Percentiles rank a stretch among this genome's conserved stretches.
Evolutionary conservation across 2,888 invertebrate species (phyloP).

Genomic region (Camponotus fellah): DNA sequence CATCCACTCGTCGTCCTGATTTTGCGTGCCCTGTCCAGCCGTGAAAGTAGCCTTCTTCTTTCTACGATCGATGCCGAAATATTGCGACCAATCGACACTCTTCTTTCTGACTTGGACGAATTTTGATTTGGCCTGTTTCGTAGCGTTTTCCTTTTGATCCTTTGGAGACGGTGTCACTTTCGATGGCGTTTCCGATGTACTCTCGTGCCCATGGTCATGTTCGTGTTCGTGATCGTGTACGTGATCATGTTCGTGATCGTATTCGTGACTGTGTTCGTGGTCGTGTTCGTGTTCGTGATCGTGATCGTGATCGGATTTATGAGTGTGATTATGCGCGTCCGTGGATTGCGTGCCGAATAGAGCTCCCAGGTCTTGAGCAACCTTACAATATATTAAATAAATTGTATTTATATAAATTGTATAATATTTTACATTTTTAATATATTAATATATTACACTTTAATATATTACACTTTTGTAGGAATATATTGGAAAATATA

Average conservation of each 20-base stretch:
- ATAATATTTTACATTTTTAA: neutral
- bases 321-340: conserved; percentile 85
- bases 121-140: conserved; percentile 73
- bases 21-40: conserved; percentile 86
- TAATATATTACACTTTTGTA: neutral
- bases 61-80: conserved; percentile 94
- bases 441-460: neutral
- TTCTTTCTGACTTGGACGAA: conserved; percentile 91
- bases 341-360: conserved; percentile 91
- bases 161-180: conserved; percentile 65
- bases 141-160: conserved; percentile 75
- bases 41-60: conserved; percentile 89
- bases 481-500: no score
- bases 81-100: conserved; percentile 95
- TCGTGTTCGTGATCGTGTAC: conserved; percentile 72
- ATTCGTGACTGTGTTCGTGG: conserved; percentile 75
- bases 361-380: conserved; percentile 84
- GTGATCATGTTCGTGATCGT: conserved; percentile 72
- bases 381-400: conserved; percentile 68
- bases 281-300: conserved; percentile 72
- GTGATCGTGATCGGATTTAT: conserved; percentile 67
- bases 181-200: conserved; percentile 81
- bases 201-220: conserved; percentile 78
- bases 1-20: conserved; percentile 88
- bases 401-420: neutral